Conservation (phyloP, 2,113 vertebrate species). For the Alces alces region DNA sequence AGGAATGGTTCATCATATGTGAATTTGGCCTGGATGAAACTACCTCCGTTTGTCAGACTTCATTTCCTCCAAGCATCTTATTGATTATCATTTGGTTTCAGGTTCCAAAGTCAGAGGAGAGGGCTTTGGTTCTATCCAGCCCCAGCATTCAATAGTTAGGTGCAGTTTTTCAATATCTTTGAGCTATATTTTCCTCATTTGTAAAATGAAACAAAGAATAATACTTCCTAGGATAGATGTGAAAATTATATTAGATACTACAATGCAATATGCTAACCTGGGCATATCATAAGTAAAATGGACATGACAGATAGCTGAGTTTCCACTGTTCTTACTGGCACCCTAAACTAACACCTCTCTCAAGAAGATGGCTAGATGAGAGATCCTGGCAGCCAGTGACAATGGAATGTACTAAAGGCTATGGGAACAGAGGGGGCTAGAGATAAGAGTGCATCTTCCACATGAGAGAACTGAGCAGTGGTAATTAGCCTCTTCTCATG, state of each 20-base stretch:
- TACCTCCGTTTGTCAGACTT: background rate
- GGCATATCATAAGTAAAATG: background rate
- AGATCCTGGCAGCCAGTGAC: background rate
- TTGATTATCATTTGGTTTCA: slow-evolving; percentile 15
- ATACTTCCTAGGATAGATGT: background rate
- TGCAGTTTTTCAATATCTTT: background rate
- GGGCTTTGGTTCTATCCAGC: background rate
- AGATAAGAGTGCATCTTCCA: background rate
- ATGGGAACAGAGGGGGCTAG: rapidly evolving
- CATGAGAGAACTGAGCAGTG: background rate
- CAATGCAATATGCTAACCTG: background rate
- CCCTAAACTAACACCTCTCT: background rate
- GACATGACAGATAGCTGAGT: background rate
- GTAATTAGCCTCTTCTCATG: background rate
- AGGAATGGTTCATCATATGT: background rate
- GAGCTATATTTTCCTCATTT: background rate
- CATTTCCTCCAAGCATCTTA: background rate
- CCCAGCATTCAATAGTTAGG: background rate
- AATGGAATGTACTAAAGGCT: background rate
- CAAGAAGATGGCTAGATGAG: background rate
- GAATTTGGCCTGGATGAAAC: background rate
- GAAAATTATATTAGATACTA: slow-evolving; percentile 2
- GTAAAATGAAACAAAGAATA: background rate
- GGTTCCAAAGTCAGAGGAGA: slow-evolving; percentile 6
- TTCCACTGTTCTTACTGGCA: background rate